A percentile compares a stretch with the other conserved stretches of the same genome.
phyloP scores from a whole-genome alignment of 2,797 vertebrate genomes.

The Cynodonichthys magdalenae region DNA sequence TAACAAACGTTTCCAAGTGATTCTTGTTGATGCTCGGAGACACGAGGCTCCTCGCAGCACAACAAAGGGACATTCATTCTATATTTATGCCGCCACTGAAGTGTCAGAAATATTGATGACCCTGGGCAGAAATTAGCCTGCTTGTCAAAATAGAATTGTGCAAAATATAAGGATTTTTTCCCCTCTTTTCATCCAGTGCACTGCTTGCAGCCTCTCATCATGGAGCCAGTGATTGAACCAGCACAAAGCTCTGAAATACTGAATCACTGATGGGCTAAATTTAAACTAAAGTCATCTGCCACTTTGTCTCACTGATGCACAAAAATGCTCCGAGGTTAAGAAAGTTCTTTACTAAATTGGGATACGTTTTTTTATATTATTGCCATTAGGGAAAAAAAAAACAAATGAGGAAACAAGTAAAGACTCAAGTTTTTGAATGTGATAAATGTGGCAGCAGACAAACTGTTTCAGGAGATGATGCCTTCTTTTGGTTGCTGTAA shows the following conservation, averaged over 20 bases:
- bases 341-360: conserved; percentile 59
- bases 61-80: conserved; percentile 69
- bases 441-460: conserved; percentile 7
- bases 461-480: conserved; percentile 4
- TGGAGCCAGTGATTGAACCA: conserved; percentile 50
- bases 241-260: conserved; percentile 63
- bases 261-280: conserved; percentile 67
- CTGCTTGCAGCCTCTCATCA: conserved; percentile 56
- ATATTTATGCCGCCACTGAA: conserved; percentile 71
- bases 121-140: conserved; percentile 71
- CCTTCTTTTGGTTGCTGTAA: conserved; percentile 18
- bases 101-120: conserved; percentile 80
- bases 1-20: conserved; percentile 68
- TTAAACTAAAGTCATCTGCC: conserved; percentile 70
- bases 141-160: conserved; percentile 70
- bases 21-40: conserved; percentile 68
- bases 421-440: conserved; percentile 11
- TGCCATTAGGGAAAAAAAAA: conserved; percentile 52
- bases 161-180: conserved; percentile 44
- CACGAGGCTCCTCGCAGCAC: conserved; percentile 66
- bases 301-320: conserved; percentile 46
- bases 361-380: conserved; percentile 49
- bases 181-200: conserved; percentile 36
- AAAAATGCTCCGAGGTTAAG: conserved; percentile 57
- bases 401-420: conserved; percentile 30